Percentiles rank a stretch among this genome's conserved stretches.
phyloP scores from a whole-genome alignment of 2,113 vertebrate species.

The Talpa occidentalis region DNA sequence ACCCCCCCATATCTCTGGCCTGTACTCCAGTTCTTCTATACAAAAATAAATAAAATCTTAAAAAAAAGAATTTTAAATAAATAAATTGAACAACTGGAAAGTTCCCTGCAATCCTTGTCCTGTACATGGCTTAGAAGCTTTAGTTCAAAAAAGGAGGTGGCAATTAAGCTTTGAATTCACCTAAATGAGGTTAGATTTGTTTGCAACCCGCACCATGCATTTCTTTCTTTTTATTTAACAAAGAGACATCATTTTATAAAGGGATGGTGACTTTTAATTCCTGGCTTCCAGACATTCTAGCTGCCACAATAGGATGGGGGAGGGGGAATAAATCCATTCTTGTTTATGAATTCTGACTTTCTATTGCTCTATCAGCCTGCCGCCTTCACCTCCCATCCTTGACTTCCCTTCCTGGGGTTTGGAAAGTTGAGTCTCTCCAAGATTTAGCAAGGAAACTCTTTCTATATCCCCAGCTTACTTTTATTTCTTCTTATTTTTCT shows the following conservation, averaged over 20 bases:
- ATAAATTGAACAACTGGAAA: accelerated
- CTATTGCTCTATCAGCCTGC: neutral
- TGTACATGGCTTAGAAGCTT: neutral
- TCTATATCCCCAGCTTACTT: neutral
- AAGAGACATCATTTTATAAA: neutral
- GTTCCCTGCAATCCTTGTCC: neutral
- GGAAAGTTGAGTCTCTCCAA: neutral
- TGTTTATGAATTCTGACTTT: neutral
- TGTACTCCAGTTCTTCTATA: too few species aligned
- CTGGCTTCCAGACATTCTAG: neutral
- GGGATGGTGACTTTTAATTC: neutral
- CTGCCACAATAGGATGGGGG: neutral
- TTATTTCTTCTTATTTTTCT: neutral
- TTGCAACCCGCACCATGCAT: neutral
- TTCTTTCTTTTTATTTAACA: constrained; percentile 5
- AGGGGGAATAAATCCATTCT: neutral
- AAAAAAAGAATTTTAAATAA: too few species aligned
- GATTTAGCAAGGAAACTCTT: neutral
- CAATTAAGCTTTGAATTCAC: neutral
- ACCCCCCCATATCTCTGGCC: too few species aligned
- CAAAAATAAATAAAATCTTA: too few species aligned
- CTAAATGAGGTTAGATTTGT: neutral
- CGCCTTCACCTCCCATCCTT: neutral
- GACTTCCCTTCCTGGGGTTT: neutral
- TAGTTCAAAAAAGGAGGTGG: neutral